Conservation (phyloP, 2,113 vertebrate species). For the Bos taurus region DNA sequence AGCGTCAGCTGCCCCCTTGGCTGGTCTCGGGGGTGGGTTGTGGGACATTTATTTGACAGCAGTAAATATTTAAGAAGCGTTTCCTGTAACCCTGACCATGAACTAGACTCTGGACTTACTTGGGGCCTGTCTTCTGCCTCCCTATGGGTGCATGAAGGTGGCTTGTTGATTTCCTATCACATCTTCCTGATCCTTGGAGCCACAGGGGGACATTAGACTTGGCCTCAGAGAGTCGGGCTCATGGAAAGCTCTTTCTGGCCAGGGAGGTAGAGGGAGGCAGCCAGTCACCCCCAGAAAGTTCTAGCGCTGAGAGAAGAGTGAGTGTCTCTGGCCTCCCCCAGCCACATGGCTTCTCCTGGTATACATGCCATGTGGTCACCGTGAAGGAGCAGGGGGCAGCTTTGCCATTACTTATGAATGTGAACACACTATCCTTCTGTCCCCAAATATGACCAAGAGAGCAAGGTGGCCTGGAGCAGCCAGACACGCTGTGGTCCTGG, state of each 20-base stretch:
- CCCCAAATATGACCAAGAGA: background rate
- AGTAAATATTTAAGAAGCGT: accelerated
- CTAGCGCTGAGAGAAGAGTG: background rate
- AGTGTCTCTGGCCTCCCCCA: background rate
- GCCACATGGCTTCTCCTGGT: background rate
- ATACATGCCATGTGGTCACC: background rate
- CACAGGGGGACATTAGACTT: background rate
- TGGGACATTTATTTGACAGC: accelerated
- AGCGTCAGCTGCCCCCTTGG: accelerated
- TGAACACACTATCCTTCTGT: background rate
- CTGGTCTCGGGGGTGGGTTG: background rate
- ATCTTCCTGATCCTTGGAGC: background rate
- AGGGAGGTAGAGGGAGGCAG: background rate
- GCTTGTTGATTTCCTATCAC: background rate
- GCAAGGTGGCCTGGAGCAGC: background rate
- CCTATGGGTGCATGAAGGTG: background rate
- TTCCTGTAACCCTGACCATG: background rate
- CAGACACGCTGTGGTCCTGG: background rate
- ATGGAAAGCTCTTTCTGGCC: background rate
- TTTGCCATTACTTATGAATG: background rate
- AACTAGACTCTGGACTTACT: background rate
- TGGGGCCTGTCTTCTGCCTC: background rate
- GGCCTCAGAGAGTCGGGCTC: background rate
- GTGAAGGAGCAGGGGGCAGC: background rate
- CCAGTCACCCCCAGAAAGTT: background rate